Conservation (phyloP, 2,888 invertebrate genomes). For the Tiliacea aurago region DNA sequence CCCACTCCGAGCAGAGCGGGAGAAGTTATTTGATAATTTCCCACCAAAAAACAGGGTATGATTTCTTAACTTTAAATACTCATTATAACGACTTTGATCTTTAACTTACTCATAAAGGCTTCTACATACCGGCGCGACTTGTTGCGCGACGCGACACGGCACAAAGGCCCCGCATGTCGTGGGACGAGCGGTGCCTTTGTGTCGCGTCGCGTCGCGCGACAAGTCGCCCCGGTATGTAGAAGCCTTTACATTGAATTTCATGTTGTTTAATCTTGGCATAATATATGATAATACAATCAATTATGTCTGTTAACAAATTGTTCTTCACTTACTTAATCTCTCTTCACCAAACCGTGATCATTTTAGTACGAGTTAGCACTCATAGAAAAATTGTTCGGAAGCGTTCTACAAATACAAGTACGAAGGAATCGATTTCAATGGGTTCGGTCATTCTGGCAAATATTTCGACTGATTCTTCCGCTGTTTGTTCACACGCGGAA, state of each 20-base stretch:
- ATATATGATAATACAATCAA: no score
- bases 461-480: constrained; percentile 37
- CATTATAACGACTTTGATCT: constrained; percentile 31
- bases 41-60: no score
- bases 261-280: constrained; percentile 2
- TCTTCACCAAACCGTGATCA: constrained; percentile 34
- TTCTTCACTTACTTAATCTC: constrained; percentile 33
- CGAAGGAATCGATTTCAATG: constrained; percentile 29
- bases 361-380: constrained; percentile 48
- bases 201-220: no score
- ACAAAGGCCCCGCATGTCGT: no score
- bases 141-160: no score
- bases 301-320: constrained; percentile 36
- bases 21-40: no score
- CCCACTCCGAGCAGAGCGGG: no score
- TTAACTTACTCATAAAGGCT: constrained; percentile 12
- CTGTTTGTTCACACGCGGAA: constrained; percentile 33
- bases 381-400: constrained; percentile 53
- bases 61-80: constrained; percentile 15
- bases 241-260: constrained; percentile 18
- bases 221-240: no score
- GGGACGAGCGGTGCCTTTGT: no score
- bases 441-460: constrained; percentile 15
- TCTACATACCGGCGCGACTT: no score
- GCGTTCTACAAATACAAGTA: constrained; percentile 51